phyloP scores from a whole-genome alignment of 2,888 invertebrate species.

The Mesorhabditis sp. region DNA sequence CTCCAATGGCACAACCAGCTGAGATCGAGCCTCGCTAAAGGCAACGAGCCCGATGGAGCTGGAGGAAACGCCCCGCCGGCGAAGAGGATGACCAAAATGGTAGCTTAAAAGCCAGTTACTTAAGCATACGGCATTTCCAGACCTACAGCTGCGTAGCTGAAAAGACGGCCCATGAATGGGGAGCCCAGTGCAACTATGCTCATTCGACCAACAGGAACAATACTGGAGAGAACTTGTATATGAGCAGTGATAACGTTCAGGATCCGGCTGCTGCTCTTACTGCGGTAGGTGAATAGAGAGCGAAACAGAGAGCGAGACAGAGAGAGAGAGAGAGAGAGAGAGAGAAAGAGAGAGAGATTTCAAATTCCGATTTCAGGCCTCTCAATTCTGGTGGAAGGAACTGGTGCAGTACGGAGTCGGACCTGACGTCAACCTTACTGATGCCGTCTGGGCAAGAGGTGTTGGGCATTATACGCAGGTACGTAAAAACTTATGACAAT shows the following conservation, averaged over 20 bases:
- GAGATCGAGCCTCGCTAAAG: slow-evolving; percentile 1
- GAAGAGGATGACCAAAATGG: not conserved
- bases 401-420: not conserved
- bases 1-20: slow-evolving; percentile 6
- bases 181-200: not conserved
- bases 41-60: not conserved
- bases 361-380: not conserved
- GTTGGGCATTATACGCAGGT: slow-evolving; percentile 6
- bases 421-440: not conserved
- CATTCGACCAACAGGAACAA: not conserved
- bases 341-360: not conserved
- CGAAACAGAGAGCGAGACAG: not conserved
- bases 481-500: not conserved
- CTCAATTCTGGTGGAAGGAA: not conserved
- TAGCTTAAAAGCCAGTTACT: not conserved
- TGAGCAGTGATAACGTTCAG: not conserved
- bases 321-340: not conserved
- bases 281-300: not conserved
- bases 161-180: not conserved
- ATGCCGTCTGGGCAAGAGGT: not conserved
- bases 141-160: not conserved
- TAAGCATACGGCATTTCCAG: not conserved
- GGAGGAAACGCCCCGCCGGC: not conserved
- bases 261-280: not conserved
- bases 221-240: not conserved